Evolutionary conservation across 2,797 vertebrate species (phyloP).

Genomic region (Sebastes diploproa): DNA sequence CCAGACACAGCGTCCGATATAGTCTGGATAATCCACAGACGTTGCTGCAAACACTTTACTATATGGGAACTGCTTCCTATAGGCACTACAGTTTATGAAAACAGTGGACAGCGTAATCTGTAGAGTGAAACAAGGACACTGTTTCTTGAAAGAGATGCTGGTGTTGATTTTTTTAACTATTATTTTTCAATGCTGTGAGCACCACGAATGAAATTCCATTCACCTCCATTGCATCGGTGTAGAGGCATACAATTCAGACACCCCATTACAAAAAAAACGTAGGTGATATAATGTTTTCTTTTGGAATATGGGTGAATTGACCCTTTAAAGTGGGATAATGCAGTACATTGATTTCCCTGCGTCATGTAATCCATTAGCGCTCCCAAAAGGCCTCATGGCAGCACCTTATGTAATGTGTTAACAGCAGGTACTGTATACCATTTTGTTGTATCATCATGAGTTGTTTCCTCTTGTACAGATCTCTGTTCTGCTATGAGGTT

Average conservation of each 20-base stretch:
- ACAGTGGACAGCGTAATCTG: neutral
- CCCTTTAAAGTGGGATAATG: neutral
- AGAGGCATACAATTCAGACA: neutral
- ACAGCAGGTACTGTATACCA: neutral
- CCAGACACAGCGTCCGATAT: neutral
- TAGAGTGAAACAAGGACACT: neutral
- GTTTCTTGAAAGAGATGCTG: neutral
- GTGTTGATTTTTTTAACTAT: neutral
- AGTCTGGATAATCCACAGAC: neutral
- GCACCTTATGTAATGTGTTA: neutral
- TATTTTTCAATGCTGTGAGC: neutral
- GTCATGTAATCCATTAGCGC: neutral
- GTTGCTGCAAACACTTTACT: neutral
- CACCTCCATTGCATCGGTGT: neutral
- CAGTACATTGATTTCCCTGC: neutral
- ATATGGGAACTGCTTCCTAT: neutral
- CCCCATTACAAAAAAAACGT: neutral
- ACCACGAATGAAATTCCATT: neutral
- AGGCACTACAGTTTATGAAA: neutral
- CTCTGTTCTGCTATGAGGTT: slow-evolving; percentile 64
- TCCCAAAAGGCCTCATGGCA: neutral
- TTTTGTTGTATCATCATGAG: slow-evolving; percentile 43
- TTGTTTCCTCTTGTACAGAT: slow-evolving; percentile 60
- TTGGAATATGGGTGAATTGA: neutral
- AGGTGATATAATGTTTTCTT: neutral